Evolutionary conservation across 2,113 vertebrate genomes (phyloP), one percentile per base, ranked within the genome.

Genomic region (Pelusios castaneus): DNA sequence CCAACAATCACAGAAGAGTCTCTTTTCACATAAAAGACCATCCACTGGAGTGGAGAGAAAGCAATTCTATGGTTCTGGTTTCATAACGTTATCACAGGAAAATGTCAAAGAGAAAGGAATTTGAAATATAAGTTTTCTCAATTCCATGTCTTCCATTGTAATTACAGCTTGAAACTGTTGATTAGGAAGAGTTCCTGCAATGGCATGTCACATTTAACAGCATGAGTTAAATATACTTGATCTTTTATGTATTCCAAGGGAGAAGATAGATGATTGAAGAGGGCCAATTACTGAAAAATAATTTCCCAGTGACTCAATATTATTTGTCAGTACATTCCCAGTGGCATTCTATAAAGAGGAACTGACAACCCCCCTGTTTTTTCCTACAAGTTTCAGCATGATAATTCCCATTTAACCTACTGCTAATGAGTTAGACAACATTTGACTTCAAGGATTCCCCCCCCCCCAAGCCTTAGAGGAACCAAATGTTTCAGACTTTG

Each of bases 181-280:
- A 77, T 93, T n/a, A 82, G 82, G 29, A 93, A 86, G 82, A 81
- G 93, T 75, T 86, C 73, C 45, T 90, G 67, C 45, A 82, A 73
- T 17, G 83, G 78, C 93, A 89, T 1, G 2, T 13, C 43, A 63
- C 49, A 82, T 84, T 81, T 76, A 58, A 43, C 12, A 8, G 25
- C 0, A 1, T 31, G 55, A 75, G 93, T 91, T 78, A 82, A 76
- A 83, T 2, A 10, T 12, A 19, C 29, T 88, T 82, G 67, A 91
- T n/a, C 82, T 85, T 75, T 85, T 63, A 24, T 80, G 17, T 43
- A 52, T 49, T 90, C 34, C 78, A 63, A 67, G 67, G 6, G 2
- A 10, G 34, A 81, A 56, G 9, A 81, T 27, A 49, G 43, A 63
- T 47, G 25, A 43, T 38, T 49, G 41, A 67, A 89, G 52, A 10